Evolutionary conservation across 2,888 invertebrate genomes (phyloP), one percentile per base, ranked within the genome.

Genomic region (Antheraea assamensis): DNA sequence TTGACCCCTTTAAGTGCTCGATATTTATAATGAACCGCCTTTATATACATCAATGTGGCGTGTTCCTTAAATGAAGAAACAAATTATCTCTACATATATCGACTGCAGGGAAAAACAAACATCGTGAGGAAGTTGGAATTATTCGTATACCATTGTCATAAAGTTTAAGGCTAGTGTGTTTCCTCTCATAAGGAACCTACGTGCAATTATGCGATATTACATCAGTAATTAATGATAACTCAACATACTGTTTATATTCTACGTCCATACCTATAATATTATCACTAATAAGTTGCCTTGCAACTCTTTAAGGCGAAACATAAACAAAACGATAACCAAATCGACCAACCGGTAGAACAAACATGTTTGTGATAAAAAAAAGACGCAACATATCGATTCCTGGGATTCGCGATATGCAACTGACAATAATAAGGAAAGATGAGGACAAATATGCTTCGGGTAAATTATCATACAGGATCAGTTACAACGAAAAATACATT

Each of bases 371-470:
- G 10, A n/a, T n/a, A n/a, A 35, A 35, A 35, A 24, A 61, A n/a
- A 19, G 35, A 68, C 21, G 3, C 31, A 21, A 35, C 66, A 31
- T 27, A 27, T 35, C 19, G 66, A 35, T 68, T 68, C 66, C 35
- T 35, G 10, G 66, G 31, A 68, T 68, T 35, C 30, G 66, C 35
- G 35, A 68, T 35, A 35, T 68, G 19, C 31, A 35, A 8, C 35
- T 68, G 66, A 68, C 66, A 68, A 21, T 31, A 68, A 68, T 35
- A 68, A 68, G 35, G 66, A 31, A 35, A 68, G 66, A 7, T 68
- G 35, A 35, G 19, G 31, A 35, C 10, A 68, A 68, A 68, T 35
- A 21, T 35, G 21, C 35, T n/a, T 68, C 31, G 35, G 35, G 35
- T 68, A 35, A 19, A 68, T n/a, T 30, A 35, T 31, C 21, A 35